phyloP scores from a whole-genome alignment of 2,797 vertebrate genomes.

The Hemibagrus guttatus region DNA sequence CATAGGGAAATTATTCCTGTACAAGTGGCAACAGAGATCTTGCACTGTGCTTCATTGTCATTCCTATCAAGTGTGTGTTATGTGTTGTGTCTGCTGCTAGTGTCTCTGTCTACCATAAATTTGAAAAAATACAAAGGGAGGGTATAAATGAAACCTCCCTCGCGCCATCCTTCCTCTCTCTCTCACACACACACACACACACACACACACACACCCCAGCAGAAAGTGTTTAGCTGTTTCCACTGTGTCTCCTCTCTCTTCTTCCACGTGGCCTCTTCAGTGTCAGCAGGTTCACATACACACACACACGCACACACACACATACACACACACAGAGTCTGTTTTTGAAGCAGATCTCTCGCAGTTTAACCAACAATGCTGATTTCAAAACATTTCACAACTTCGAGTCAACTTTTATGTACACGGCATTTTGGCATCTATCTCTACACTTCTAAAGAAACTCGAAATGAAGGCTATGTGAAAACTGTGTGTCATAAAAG shows the following conservation, averaged over 20 bases:
- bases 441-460: not conserved
- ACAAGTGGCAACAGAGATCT: conserved; percentile 61
- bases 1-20: conserved; percentile 58
- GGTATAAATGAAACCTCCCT: conserved; percentile 27
- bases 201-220: conserved; percentile 23
- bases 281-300: conserved; percentile 47
- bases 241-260: conserved; percentile 38
- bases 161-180: not conserved
- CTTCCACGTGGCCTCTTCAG: conserved; percentile 42
- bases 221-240: conserved; percentile 45
- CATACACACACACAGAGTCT: not conserved
- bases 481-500: not conserved
- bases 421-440: not conserved
- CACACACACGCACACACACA: too few relatives aligned
- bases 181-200: conserved; percentile 21
- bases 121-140: conserved; percentile 33
- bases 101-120: conserved; percentile 50
- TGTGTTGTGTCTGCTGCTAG: conserved; percentile 40
- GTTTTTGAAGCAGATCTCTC: conserved; percentile 18
- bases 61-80: conserved; percentile 36
- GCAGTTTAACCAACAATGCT: not conserved
- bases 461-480: not conserved
- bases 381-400: conserved; percentile 16
- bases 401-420: not conserved
- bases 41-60: conserved; percentile 52